Evolutionary conservation across 2,797 vertebrate genomes (phyloP).

Genomic region (Phoeniculus purpureus): DNA sequence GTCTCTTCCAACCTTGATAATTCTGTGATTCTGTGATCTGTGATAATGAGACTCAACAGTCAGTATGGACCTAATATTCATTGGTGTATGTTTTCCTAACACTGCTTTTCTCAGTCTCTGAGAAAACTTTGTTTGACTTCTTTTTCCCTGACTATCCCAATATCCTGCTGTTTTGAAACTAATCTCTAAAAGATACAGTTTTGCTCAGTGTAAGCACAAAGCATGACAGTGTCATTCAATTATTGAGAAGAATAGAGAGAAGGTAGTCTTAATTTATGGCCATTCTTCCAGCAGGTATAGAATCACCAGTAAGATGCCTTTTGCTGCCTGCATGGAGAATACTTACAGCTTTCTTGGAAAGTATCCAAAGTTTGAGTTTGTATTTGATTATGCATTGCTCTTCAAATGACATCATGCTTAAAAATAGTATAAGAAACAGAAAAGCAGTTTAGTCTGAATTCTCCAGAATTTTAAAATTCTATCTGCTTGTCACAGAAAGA

Average conservation of each 20-base stretch:
- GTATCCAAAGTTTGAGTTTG: not conserved
- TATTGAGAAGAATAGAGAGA: not conserved
- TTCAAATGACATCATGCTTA: not conserved
- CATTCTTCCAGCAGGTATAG: not conserved
- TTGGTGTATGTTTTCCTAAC: not conserved
- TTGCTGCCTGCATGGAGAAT: not conserved
- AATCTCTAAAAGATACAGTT: not conserved
- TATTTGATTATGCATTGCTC: not conserved
- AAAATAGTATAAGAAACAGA: not conserved
- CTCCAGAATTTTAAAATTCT: not conserved
- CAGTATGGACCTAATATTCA: not conserved
- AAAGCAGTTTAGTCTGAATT: not conserved
- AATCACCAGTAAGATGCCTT: not conserved
- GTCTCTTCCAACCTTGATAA: too few relatives aligned
- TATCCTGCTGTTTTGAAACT: not conserved
- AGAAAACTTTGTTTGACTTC: not conserved
- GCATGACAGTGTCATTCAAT: not conserved
- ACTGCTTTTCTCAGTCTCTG: not conserved
- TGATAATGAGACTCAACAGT: not conserved
- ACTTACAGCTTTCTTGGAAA: not conserved
- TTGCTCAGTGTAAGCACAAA: not conserved
- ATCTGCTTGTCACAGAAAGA: not conserved
- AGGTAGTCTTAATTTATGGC: not conserved
- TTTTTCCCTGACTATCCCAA: not conserved
- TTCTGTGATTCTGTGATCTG: too few relatives aligned